phyloP scores from a whole-genome alignment of 2,888 invertebrate species.

The Cryptosula pallasiana region DNA sequence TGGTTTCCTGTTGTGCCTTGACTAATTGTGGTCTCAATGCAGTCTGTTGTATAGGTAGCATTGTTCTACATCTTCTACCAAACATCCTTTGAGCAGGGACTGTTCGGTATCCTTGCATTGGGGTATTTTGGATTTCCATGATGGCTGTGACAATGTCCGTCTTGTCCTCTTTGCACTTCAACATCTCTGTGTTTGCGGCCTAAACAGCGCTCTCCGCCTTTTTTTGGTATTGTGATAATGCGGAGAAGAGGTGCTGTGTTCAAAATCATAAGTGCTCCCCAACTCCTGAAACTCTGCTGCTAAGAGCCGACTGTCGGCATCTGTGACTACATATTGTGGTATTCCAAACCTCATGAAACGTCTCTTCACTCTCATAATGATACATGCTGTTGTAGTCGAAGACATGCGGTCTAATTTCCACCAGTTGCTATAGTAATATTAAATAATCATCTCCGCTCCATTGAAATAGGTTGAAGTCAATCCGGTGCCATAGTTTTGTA shows the following conservation, averaged over 20 bases:
- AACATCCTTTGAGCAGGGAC: neutral
- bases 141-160: neutral
- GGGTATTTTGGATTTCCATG: neutral
- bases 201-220: neutral
- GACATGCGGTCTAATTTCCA: neutral
- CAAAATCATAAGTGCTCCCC: neutral
- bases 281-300: neutral
- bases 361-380: neutral
- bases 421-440: neutral
- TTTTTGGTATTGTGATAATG: neutral
- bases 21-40: neutral
- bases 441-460: neutral
- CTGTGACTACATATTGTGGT: neutral
- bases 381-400: neutral
- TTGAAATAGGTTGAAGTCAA: neutral
- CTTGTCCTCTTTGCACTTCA: neutral
- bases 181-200: neutral
- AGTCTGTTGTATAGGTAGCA: neutral
- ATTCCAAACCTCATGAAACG: neutral
- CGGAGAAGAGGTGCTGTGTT: neutral
- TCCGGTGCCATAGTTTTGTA: neutral
- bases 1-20: neutral
- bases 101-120: neutral
- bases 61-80: neutral
- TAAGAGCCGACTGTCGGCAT: neutral